Evolutionary conservation across 2,113 vertebrate species (phyloP).

Genomic region (Corythornis cristatus): DNA sequence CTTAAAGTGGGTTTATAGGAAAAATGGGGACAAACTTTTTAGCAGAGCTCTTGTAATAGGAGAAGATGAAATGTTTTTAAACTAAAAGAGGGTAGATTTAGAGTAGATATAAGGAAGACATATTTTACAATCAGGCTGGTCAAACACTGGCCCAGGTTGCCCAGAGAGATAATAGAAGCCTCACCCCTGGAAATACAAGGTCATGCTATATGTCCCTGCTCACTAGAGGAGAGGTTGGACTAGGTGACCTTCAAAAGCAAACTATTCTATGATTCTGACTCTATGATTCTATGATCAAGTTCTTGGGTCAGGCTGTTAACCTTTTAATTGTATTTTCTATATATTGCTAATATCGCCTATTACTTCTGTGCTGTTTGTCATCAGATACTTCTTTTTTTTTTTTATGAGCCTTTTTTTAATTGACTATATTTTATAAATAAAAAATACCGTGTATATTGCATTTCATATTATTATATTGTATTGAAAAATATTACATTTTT

Average conservation of each 20-base stretch:
- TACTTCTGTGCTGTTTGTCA: background rate
- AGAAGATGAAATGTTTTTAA: background rate
- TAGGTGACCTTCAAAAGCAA: background rate
- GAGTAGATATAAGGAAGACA: background rate
- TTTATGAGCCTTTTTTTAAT: background rate
- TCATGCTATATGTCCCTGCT: background rate
- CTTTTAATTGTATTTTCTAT: background rate
- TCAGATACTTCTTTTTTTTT: background rate
- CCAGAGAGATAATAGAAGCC: no score
- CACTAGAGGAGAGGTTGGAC: background rate
- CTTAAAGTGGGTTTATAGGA: background rate
- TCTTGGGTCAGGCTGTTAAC: background rate
- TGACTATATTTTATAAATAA: background rate
- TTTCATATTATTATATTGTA: background rate
- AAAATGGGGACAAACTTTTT: background rate
- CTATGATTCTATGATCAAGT: background rate
- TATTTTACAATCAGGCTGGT: no score
- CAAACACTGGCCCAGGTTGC: no score
- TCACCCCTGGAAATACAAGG: background rate
- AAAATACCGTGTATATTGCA: background rate
- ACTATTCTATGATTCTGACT: background rate
- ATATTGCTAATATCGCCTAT: background rate
- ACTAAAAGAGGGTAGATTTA: background rate
- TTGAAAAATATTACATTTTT: no score
- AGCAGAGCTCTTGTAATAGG: background rate